Evolutionary conservation across 2,113 vertebrate species (phyloP), one percentile per base, ranked within the genome.

Genomic region (Turnix velox): DNA sequence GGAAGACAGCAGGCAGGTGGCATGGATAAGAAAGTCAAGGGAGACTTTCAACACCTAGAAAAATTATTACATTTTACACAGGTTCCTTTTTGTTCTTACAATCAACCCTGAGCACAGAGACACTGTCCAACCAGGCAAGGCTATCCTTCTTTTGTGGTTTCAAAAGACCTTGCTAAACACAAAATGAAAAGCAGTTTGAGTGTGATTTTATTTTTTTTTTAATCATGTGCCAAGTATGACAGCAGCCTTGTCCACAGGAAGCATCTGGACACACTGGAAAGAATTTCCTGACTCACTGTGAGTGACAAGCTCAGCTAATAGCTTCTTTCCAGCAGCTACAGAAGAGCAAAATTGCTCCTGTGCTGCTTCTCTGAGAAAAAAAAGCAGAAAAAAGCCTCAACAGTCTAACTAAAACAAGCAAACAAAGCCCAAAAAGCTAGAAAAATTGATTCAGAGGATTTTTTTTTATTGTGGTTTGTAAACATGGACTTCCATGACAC

Each of bases 221-320:
- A 39, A 92, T 76, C 62, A 75, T 5, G 0, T 54, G 94, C 92
- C 77, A 94, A 93, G 33, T 63, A 68, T 93, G 88, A 96, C 86
- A 87, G 33, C 90, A 93, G 40, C n/a, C 30, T 57, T 81, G 49
- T 82, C 80, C 74, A 79, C 80, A 94, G 95, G 95, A 95, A 96
- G 84, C 91, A 94, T 96, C 92, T 96, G 94, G 66, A 95, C 80
- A 69, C n/a, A 22, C 45, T 81, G 91, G 73, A 94, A 96, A 78
- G 91, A 95, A 95, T 84, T 94, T 94, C 90, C 86, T 93, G 94
- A 45, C 45, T 80, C 3, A 25, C 69, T 67, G 1, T 2, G 3
- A 89, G 61, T 33, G n/a, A 84, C 63, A 87, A 77, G 42, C 30
- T 78, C 46, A 59, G 67, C 76, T 30, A 81, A 75, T 15, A 74